These are phyloP conservation scores for Grammomys dolichurus DNA, from an alignment of 2,113 vertebrate species.

Conservation along the genomic window DNA sequence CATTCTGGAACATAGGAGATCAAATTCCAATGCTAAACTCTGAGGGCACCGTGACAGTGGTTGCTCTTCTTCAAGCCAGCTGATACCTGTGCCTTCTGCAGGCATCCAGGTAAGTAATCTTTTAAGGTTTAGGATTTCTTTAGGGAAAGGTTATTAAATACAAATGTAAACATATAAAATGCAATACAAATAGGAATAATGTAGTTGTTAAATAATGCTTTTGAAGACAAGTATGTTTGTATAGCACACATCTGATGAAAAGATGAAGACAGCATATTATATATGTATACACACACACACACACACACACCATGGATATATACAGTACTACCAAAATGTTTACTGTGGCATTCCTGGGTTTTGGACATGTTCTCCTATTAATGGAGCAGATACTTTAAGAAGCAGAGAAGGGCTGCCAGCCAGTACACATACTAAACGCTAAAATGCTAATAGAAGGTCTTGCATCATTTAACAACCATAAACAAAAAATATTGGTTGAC, in stretches of 20 bases:
- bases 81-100: slow-evolving; percentile 95
- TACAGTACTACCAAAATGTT: slow-evolving; percentile 6
- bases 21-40: slow-evolving; percentile 91
- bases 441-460: neutral
- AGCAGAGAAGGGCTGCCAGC: neutral
- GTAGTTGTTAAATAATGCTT: slow-evolving; percentile 3
- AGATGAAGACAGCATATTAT: neutral
- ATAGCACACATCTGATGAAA: slow-evolving; percentile 10
- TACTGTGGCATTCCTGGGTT: neutral
- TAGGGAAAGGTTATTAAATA: neutral
- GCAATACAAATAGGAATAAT: neutral
- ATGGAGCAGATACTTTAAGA: slow-evolving; percentile 9
- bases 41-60: slow-evolving; percentile 91
- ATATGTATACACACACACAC: neutral
- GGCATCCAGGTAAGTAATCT: slow-evolving; percentile 90
- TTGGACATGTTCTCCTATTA: neutral
- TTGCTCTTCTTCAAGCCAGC: slow-evolving; percentile 95
- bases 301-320: neutral
- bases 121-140: neutral
- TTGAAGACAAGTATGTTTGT: slow-evolving; percentile 18
- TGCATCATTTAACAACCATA: slow-evolving; percentile 52
- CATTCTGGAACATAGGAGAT: slow-evolving; percentile 91
- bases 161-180: neutral
- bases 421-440: neutral
- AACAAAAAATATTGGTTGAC: slow-evolving; percentile 5